Conservation (phyloP, 2,113 vertebrate species). For the Patagioenas fasciata region DNA sequence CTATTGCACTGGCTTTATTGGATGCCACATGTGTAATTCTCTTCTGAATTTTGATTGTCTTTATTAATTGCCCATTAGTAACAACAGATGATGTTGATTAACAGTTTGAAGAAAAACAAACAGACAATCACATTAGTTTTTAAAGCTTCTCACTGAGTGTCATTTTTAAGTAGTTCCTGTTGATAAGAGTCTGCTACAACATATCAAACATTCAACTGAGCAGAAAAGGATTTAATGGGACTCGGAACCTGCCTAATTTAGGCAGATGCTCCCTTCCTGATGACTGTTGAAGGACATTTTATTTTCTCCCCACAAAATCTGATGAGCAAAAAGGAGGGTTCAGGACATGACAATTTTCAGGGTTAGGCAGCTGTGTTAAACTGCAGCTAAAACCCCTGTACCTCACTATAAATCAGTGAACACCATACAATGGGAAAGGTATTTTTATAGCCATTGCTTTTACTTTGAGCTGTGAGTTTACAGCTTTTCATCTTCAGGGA, state of each 20-base stretch:
- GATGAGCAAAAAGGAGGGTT: neutral
- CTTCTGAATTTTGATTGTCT: neutral
- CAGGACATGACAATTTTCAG: conserved; percentile 21
- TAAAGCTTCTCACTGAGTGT: neutral
- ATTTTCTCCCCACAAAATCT: neutral
- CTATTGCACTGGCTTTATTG: neutral
- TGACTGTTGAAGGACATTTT: neutral
- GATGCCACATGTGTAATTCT: neutral
- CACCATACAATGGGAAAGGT: neutral
- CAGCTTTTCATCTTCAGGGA: neutral
- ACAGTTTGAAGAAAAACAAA: conserved; percentile 12
- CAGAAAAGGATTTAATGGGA: neutral
- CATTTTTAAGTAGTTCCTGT: neutral
- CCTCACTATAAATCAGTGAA: conserved; percentile 49
- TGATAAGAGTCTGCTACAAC: neutral
- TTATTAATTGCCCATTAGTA: neutral
- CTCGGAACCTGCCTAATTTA: neutral
- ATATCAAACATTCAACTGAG: neutral
- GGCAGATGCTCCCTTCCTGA: neutral
- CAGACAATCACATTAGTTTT: neutral
- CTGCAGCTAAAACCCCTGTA: neutral
- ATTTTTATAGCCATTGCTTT: conserved; percentile 33
- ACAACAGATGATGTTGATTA: neutral
- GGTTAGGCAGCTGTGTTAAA: conserved; percentile 44
- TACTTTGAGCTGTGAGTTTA: conserved; percentile 27